These are phyloP conservation scores for Paracentrotus lividus DNA, from an alignment of 53 echinoderm and acorn worm genomes.

Conservation along the genomic window DNA sequence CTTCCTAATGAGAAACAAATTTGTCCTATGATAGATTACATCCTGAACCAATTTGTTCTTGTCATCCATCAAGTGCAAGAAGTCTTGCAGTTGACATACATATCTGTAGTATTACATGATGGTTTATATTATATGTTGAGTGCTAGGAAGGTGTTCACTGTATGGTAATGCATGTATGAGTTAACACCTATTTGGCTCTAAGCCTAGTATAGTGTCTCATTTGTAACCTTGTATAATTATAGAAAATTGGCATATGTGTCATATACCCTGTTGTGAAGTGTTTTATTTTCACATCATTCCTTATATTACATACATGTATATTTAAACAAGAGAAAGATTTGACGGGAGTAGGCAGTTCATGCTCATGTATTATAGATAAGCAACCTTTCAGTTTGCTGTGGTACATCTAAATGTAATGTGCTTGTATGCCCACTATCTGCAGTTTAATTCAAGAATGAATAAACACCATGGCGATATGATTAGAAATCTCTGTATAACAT, in stretches of 20 bases:
- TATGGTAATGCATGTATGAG: too few relatives aligned
- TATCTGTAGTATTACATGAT: background rate
- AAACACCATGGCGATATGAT: background rate
- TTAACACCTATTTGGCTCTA: too few relatives aligned
- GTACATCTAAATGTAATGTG: background rate
- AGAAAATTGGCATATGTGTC: background rate
- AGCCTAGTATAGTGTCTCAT: background rate
- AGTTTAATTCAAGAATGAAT: background rate
- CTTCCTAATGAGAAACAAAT: constrained; percentile 55
- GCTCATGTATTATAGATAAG: too few relatives aligned
- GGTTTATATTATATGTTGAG: too few relatives aligned
- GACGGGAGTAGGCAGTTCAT: background rate
- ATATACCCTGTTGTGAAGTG: background rate
- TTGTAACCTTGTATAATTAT: constrained; percentile 3
- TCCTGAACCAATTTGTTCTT: constrained; percentile 18
- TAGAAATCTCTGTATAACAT: background rate
- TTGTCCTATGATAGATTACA: constrained; percentile 52
- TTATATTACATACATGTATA: background rate
- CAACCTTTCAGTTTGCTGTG: too few relatives aligned
- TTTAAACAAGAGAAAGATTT: background rate
- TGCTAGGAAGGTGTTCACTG: too few relatives aligned
- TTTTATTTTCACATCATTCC: background rate
- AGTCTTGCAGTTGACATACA: constrained; percentile 31
- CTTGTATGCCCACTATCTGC: background rate
- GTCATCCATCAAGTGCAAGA: constrained; percentile 33